phyloP scores from a whole-genome alignment of 2,888 invertebrate species.

The Sinelater perroti region DNA sequence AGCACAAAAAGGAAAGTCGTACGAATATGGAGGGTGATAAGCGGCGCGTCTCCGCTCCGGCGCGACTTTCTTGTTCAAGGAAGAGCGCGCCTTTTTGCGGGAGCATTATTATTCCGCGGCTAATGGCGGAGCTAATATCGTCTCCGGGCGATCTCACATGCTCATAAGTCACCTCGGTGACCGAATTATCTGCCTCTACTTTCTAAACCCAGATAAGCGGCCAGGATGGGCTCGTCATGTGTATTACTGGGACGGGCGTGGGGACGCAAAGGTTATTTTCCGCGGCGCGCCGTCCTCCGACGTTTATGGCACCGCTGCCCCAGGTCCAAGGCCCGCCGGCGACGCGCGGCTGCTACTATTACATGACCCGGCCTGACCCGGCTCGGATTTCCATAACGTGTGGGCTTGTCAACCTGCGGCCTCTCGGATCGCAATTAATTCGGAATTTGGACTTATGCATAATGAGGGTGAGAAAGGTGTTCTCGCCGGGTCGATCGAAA shows the following conservation, averaged over 20 bases:
- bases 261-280: conserved; percentile 43
- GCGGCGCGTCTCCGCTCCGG: conserved; percentile 29
- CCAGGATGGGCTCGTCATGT: conserved; percentile 43
- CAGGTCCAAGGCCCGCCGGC: conserved; percentile 11
- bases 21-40: conserved; percentile 16
- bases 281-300: too few species aligned
- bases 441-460: conserved; percentile 2
- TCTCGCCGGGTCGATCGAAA: too few species aligned
- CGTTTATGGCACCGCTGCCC: conserved; percentile 21
- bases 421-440: not conserved
- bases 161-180: conserved; percentile 47
- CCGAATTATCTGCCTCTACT: conserved; percentile 47
- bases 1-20: conserved; percentile 35
- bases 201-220: conserved; percentile 45
- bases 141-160: conserved; percentile 34
- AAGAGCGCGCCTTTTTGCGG: conserved; percentile 23
- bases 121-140: conserved; percentile 26
- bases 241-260: conserved; percentile 43
- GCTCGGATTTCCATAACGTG: conserved; percentile 29
- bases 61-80: conserved; percentile 33
- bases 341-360: conserved; percentile 29
- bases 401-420: conserved; percentile 14
- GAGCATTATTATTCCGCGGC: conserved; percentile 21
- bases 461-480: conserved; percentile 12
- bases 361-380: conserved; percentile 23